These are phyloP conservation scores for Eulemur albifrons DNA, from an alignment of 2,797 vertebrate species.

Conservation along the genomic window DNA sequence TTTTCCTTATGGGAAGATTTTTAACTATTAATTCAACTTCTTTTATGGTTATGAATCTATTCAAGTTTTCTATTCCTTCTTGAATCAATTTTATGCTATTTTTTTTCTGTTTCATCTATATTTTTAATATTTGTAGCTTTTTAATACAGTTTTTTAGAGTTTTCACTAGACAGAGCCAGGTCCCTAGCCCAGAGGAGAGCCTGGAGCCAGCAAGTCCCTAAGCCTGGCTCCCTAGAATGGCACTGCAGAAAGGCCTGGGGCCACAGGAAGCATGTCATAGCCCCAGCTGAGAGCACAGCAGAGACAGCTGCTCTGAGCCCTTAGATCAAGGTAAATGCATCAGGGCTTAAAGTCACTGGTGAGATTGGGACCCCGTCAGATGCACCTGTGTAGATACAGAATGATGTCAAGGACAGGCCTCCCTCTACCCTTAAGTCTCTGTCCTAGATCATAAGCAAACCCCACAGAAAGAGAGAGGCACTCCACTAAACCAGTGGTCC, in stretches of 20 bases:
- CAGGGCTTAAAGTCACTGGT: neutral
- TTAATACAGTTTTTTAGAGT: neutral
- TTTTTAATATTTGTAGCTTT: neutral
- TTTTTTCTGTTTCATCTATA: neutral
- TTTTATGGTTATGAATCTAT: neutral
- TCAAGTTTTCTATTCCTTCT: neutral
- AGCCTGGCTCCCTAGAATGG: neutral
- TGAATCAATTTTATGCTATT: neutral
- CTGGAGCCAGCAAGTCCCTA: neutral
- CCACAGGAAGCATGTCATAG: neutral
- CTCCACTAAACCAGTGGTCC: neutral
- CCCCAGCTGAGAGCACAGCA: neutral
- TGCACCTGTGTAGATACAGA: neutral
- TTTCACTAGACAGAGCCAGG: neutral
- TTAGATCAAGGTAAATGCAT: neutral
- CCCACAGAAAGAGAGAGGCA: neutral
- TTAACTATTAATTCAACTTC: neutral
- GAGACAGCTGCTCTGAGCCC: neutral
- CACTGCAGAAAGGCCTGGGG: neutral
- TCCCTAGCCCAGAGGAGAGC: neutral
- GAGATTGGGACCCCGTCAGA: neutral
- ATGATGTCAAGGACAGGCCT: neutral
- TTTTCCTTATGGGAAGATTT: neutral
- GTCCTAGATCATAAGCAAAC: neutral
- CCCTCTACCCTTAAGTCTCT: neutral